phyloP scores from a whole-genome alignment of 1,140 invertebrate species.

The Cydia pomonella region DNA sequence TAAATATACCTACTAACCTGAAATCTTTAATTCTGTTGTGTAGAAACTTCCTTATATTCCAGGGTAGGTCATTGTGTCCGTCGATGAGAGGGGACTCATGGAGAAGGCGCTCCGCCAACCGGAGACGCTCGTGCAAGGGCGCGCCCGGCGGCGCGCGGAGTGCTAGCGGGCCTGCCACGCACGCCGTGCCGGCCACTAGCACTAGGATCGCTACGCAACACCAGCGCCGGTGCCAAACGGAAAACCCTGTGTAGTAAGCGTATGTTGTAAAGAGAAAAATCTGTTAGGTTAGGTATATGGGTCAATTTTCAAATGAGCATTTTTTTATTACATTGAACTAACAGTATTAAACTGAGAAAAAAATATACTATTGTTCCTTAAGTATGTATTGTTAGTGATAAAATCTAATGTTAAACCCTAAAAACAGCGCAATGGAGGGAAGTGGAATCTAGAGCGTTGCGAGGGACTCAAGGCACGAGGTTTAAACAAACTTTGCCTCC shows the following conservation, averaged over 20 bases:
- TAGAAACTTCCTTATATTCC: slow-evolving; percentile 93
- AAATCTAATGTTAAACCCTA: no score
- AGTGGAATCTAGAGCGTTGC: no score
- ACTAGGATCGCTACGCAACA: slow-evolving; percentile 84
- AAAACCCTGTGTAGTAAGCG: slow-evolving; percentile 51
- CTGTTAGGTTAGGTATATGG: no score
- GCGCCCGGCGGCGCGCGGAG: slow-evolving; percentile 84
- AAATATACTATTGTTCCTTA: no score
- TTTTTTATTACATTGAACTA: no score
- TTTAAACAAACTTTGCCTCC: no score
- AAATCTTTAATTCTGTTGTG: slow-evolving; percentile 93
- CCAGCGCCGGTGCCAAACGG: slow-evolving; percentile 81
- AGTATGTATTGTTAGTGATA: no score
- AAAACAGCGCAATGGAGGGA: no score
- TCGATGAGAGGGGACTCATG: slow-evolving; percentile 85
- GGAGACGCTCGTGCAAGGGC: slow-evolving; percentile 83
- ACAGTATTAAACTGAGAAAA: no score
- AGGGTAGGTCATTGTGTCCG: slow-evolving; percentile 95
- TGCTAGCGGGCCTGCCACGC: slow-evolving; percentile 84
- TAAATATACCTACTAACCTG: slow-evolving; percentile 80
- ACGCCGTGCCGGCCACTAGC: slow-evolving; percentile 84
- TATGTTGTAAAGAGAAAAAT: no score
- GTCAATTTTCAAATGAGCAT: no score
- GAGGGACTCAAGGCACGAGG: no score
- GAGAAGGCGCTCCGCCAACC: slow-evolving; percentile 82